Evolutionary conservation across 2,113 vertebrate genomes (phyloP).

Genomic region (Sakesphorus luctuosus): DNA sequence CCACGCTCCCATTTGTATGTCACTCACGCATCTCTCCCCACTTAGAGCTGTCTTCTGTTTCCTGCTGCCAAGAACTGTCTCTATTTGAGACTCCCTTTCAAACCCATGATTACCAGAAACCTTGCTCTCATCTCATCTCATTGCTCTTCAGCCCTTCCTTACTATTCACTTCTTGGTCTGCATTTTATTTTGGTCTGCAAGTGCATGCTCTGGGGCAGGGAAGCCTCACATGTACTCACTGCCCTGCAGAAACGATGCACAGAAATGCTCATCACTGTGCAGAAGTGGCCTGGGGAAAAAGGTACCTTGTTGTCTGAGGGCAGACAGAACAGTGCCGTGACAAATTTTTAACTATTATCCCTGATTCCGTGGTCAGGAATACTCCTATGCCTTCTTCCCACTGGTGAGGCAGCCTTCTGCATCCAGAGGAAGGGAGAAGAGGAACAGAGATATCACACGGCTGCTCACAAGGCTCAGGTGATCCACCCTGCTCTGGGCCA

Average conservation of each 20-base stretch:
- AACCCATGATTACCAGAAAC: slow-evolving; percentile 41
- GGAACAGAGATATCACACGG: neutral
- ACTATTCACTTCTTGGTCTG: neutral
- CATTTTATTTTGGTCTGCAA: neutral
- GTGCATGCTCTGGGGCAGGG: neutral
- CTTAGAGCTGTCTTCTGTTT: slow-evolving; percentile 44
- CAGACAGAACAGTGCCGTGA: neutral
- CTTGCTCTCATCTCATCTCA: slow-evolving; percentile 10
- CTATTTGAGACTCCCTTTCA: slow-evolving; percentile 50
- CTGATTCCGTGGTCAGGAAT: fast-evolving
- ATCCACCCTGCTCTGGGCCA: neutral
- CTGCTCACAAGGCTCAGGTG: neutral
- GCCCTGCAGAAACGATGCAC: neutral
- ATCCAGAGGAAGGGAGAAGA: neutral
- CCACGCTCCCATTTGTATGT: slow-evolving; percentile 22
- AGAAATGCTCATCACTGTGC: fast-evolving
- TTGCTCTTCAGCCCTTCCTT: neutral
- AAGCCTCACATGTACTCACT: neutral
- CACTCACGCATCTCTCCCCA: neutral
- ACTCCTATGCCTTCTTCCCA: neutral
- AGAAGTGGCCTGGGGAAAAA: neutral
- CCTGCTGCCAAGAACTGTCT: slow-evolving; percentile 35
- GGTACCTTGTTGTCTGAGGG: fast-evolving
- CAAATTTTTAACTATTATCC: neutral
- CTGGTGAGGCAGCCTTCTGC: neutral